Evolutionary conservation across 1,140 invertebrate species (phyloP).

Genomic region (Psilanteris sp.): DNA sequence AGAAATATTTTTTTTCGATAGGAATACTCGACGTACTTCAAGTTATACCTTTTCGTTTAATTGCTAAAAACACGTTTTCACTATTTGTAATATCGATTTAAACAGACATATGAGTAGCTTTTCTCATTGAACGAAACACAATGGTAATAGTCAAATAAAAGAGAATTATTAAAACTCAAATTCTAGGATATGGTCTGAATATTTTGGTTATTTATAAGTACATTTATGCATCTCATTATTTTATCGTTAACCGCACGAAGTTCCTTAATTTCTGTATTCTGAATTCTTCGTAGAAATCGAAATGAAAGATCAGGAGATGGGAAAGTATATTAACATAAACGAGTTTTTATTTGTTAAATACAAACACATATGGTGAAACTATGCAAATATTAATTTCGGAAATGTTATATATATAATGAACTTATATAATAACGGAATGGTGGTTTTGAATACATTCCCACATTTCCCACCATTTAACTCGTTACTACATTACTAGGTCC

Average conservation of each 20-base stretch:
- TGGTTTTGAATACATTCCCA: no score
- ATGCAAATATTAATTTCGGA: no score
- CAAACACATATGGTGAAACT: no score
- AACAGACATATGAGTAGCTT: slow-evolving; percentile 20
- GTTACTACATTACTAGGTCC: no score
- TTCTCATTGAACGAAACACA: slow-evolving; percentile 18
- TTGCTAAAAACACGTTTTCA: slow-evolving; percentile 10
- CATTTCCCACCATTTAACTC: no score
- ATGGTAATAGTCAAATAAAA: slow-evolving; percentile 43
- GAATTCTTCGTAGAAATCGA: no score
- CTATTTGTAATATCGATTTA: slow-evolving; percentile 21
- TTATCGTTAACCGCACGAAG: slow-evolving; percentile 55
- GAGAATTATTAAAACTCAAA: slow-evolving; percentile 45
- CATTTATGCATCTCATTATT: slow-evolving; percentile 42
- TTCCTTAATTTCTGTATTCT: slow-evolving; percentile 59
- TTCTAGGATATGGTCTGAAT: slow-evolving; percentile 45
- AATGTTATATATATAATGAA: no score
- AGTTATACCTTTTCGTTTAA: slow-evolving; percentile 20
- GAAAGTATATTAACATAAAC: no score
- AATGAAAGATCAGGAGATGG: slow-evolving; percentile 18
- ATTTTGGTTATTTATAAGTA: slow-evolving; percentile 43
- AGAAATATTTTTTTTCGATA: no score
- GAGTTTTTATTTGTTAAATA: no score
- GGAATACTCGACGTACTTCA: no score
- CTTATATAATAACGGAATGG: no score